Conservation (phyloP, 2,113 vertebrate species). For the Aythya baeri region DNA sequence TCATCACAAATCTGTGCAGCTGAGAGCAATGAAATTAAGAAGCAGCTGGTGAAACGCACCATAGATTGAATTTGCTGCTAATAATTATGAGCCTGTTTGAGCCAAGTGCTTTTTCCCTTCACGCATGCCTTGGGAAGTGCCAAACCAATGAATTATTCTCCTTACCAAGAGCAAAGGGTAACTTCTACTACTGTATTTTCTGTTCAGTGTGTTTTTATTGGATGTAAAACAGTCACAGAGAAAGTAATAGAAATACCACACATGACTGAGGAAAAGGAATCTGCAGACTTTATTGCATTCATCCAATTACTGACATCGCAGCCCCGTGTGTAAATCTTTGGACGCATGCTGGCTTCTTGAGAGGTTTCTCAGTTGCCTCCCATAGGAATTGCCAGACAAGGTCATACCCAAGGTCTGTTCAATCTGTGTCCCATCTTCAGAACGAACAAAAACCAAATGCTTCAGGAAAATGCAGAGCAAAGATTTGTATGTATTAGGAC, state of each 20-base stretch:
- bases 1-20: neutral
- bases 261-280: neutral
- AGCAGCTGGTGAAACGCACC: neutral
- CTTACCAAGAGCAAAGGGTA: constrained; percentile 40
- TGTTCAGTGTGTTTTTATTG: constrained; percentile 43
- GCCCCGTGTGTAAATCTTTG: constrained; percentile 6
- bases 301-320: neutral
- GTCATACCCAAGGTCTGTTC: neutral
- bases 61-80: constrained; percentile 31
- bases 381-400: neutral
- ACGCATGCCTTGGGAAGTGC: constrained; percentile 8
- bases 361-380: constrained; percentile 20
- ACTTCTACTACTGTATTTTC: constrained; percentile 41
- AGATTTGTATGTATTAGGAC: neutral
- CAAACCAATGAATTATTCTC: constrained; percentile 27
- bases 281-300: constrained; percentile 36
- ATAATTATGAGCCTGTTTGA: neutral
- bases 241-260: constrained; percentile 54
- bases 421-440: neutral
- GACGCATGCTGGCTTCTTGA: neutral
- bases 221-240: constrained; percentile 20
- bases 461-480: neutral
- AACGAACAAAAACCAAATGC: neutral
- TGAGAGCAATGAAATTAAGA: constrained; percentile 30
- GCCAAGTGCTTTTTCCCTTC: neutral